Evolutionary conservation across 2,888 invertebrate genomes (phyloP).

Genomic region (Hetaerina titia): DNA sequence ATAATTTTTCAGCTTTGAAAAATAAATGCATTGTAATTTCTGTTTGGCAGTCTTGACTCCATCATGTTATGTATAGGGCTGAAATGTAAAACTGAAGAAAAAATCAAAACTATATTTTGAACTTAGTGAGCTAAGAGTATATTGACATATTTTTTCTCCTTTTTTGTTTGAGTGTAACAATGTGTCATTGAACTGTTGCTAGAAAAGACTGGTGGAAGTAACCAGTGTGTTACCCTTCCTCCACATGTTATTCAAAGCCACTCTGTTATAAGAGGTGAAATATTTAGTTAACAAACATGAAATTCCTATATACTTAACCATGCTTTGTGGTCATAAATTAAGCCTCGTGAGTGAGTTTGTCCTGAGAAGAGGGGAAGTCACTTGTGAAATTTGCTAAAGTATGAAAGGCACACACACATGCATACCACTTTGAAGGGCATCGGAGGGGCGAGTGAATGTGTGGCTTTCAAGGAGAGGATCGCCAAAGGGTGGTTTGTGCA

Average conservation of each 20-base stretch:
- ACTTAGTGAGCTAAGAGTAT: slow-evolving; percentile 62
- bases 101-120: slow-evolving; percentile 67
- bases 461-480: background rate
- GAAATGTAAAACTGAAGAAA: slow-evolving; percentile 54
- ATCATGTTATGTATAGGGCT: slow-evolving; percentile 61
- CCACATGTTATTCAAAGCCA: slow-evolving; percentile 49
- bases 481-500: background rate
- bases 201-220: slow-evolving; percentile 54
- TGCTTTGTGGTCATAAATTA: slow-evolving; percentile 25
- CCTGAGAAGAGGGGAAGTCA: background rate
- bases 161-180: slow-evolving; percentile 27
- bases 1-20: slow-evolving; percentile 64
- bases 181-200: slow-evolving; percentile 49
- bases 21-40: slow-evolving; percentile 46
- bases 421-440: background rate
- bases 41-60: slow-evolving; percentile 55
- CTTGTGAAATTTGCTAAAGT: background rate
- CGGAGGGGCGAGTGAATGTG: background rate
- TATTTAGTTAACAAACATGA: background rate
- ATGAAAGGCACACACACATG: background rate
- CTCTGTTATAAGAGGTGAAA: slow-evolving; percentile 60
- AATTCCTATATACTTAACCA: slow-evolving; percentile 47
- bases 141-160: slow-evolving; percentile 62
- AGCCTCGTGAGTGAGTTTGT: background rate
- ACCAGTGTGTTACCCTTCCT: slow-evolving; percentile 41